Evolutionary conservation across 2,113 vertebrate species (phyloP).

Genomic region (Percopsis transmontana): DNA sequence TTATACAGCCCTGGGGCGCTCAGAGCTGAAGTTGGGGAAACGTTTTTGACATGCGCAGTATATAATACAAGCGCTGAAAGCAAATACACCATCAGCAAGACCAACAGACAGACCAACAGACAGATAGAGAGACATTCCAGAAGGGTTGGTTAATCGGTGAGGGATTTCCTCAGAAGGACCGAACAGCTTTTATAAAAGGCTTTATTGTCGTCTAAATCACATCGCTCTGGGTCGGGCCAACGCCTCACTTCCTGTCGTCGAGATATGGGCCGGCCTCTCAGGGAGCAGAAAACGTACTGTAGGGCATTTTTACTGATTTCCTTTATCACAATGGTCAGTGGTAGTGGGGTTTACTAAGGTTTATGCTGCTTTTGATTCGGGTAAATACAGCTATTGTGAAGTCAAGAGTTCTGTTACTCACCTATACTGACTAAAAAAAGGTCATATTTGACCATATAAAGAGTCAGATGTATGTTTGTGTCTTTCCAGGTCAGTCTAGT

Average conservation of each 20-base stretch:
- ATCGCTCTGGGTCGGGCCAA: conserved; percentile 26
- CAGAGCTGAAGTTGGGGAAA: conserved; percentile 19
- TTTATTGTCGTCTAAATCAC: background rate
- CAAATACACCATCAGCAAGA: background rate
- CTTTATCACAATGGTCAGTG: no score
- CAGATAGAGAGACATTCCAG: conserved; percentile 16
- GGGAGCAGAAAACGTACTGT: no score
- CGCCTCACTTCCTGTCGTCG: conserved; percentile 36
- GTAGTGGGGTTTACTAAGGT: no score
- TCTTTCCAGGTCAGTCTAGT: no score
- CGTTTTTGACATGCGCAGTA: no score
- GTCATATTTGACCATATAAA: no score
- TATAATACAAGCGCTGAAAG: background rate
- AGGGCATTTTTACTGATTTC: no score
- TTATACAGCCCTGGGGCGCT: conserved; percentile 50
- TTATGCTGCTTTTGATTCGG: no score
- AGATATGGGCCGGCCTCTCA: background rate
- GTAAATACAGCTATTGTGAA: no score
- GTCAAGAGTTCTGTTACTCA: no score
- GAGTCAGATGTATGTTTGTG: no score
- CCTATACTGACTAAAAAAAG: no score
- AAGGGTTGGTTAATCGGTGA: conserved; percentile 37
- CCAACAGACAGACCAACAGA: conserved; percentile 2
- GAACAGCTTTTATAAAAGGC: conserved; percentile 4
- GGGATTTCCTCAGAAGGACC: conserved; percentile 49